Conservation (phyloP, 2,797 vertebrate species). For the Spondyliosoma cantharus region DNA sequence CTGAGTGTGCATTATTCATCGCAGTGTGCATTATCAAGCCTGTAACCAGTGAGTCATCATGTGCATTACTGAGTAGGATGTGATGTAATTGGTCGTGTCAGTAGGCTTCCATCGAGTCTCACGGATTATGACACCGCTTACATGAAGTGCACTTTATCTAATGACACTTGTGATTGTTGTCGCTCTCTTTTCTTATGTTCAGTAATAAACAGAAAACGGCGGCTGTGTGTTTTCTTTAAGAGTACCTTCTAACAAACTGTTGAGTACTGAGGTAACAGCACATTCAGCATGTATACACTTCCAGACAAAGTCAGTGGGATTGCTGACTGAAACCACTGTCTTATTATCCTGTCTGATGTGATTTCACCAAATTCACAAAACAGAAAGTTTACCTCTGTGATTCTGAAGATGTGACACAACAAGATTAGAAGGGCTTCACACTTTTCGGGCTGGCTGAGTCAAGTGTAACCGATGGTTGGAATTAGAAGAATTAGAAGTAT, state of each 20-base stretch:
- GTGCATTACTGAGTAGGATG: constrained; percentile 43
- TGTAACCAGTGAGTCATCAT: constrained; percentile 39
- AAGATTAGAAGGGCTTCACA: background rate
- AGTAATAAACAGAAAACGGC: constrained; percentile 56
- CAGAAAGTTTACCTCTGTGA: background rate
- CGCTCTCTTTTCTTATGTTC: constrained; percentile 58
- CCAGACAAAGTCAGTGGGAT: background rate
- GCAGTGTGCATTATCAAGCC: constrained; percentile 42
- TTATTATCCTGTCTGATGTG: background rate
- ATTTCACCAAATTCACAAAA: background rate
- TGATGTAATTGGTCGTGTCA: constrained; percentile 31
- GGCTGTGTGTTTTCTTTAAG: background rate
- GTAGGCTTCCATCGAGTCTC: constrained; percentile 29
- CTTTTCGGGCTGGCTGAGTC: too few relatives aligned
- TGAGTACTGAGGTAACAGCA: background rate
- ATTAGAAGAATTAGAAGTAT: background rate
- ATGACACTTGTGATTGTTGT: constrained; percentile 66
- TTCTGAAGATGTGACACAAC: background rate
- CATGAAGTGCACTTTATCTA: constrained; percentile 70
- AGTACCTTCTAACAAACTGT: background rate
- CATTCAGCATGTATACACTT: background rate
- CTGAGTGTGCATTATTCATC: constrained; percentile 25
- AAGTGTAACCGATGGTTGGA: background rate
- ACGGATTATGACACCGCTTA: constrained; percentile 43
- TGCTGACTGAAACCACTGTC: background rate